phyloP scores from a whole-genome alignment of 1,140 invertebrate species.

The Plutomurus gul region DNA sequence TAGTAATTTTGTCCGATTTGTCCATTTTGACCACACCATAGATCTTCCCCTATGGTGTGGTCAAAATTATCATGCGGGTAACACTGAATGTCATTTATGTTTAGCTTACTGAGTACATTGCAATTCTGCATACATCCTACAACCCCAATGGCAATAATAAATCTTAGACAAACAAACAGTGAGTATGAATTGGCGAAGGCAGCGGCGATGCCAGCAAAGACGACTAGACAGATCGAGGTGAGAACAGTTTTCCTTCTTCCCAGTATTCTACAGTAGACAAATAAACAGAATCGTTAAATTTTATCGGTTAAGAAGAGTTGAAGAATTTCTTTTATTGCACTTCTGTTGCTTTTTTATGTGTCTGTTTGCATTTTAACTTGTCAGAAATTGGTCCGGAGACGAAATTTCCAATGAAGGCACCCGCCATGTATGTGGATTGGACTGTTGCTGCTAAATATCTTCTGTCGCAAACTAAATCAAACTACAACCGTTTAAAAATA shows the following conservation, averaged over 20 bases:
- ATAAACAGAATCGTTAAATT: background rate
- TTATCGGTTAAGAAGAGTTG: background rate
- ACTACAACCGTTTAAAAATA: constrained; percentile 35
- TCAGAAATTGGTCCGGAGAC: constrained; percentile 49
- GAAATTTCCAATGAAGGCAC: constrained; percentile 46
- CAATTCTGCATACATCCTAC: constrained; percentile 74
- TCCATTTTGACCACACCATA: no score
- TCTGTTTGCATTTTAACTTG: constrained; percentile 43
- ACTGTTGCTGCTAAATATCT: constrained; percentile 44
- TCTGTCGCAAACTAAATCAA: constrained; percentile 51
- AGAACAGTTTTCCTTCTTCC: constrained; percentile 36
- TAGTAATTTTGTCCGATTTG: no score
- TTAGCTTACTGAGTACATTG: constrained; percentile 64
- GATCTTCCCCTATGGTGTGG: no score
- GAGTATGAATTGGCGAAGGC: constrained; percentile 69
- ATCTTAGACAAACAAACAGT: constrained; percentile 67
- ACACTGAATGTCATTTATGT: background rate
- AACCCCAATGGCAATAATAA: constrained; percentile 69
- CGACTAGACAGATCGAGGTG: background rate
- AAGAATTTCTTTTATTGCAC: no score
- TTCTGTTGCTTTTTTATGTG: no score
- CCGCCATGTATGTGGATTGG: constrained; percentile 50
- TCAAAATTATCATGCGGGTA: no score
- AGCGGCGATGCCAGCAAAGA: constrained; percentile 56
- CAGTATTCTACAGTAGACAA: constrained; percentile 23